Conservation (phyloP, 2,888 invertebrate genomes). For the Volucella inanis region DNA sequence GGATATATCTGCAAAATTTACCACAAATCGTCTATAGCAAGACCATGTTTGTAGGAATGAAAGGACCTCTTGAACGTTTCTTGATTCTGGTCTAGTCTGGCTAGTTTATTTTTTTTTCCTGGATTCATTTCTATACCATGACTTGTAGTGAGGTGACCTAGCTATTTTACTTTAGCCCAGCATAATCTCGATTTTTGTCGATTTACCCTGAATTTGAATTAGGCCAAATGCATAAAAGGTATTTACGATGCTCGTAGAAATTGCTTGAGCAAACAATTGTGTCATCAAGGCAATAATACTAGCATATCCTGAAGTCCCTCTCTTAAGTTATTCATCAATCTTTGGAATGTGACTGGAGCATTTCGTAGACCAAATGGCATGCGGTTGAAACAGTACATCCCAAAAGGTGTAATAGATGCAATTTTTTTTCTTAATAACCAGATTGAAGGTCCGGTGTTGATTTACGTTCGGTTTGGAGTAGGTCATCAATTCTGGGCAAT, state of each 20-base stretch:
- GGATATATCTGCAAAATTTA: conserved; percentile 64
- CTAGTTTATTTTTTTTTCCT: no score
- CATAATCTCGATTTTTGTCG: conserved; percentile 22
- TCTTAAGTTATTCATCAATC: conserved; percentile 16
- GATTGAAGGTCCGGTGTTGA: no score
- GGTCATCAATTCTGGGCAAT: no score
- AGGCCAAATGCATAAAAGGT: not conserved
- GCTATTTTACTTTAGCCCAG: conserved; percentile 75
- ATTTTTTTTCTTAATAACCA: no score
- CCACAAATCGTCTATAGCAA: conserved; percentile 58
- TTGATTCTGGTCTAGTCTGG: no score
- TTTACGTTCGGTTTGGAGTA: no score
- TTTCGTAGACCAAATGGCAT: conserved; percentile 41
- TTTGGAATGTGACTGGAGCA: conserved; percentile 38
- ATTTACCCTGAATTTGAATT: not conserved
- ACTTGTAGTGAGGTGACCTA: conserved; percentile 72
- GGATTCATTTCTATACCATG: conserved; percentile 9
- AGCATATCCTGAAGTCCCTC: not conserved
- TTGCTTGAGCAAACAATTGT: conserved; percentile 3
- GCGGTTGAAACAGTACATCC: not conserved
- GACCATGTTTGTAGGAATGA: conserved; percentile 35
- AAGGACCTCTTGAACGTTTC: not conserved
- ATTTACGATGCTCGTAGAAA: not conserved
- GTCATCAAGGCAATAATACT: conserved; percentile 4
- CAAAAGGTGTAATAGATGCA: no score